Evolutionary conservation across 2,888 invertebrate genomes (phyloP), one percentile per base, ranked within the genome.

Genomic region (Trilocha varians): DNA sequence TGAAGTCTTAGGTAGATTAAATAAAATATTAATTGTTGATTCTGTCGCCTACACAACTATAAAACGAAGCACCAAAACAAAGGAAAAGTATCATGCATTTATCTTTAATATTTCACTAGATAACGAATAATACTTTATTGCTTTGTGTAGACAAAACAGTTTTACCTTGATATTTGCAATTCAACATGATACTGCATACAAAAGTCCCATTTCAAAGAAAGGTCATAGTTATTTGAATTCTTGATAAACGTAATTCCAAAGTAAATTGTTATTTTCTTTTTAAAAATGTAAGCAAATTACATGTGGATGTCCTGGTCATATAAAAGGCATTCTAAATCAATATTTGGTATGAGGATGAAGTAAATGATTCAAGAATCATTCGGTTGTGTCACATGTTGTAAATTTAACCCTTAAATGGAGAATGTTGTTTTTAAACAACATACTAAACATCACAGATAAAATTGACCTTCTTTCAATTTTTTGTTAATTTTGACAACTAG

Each of bases 131-230:
- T 3, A 25, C 25, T 6, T 9, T 9, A 9, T 9, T 11, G 11
- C 25, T 9, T 25, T 11, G 11, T 25, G 11, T 11, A 25, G 11
- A 25, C 8, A 9, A 25, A 25, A 25, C n/a, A n/a, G n/a, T 25
- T 6, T 25, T 25, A 25, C 25, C 25, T 25, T 6, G 6, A 25
- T 25, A 5, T 25, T 25, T 25, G 25, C 11, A 9, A 25, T 4
- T 25, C 8, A 25, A 25, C 11, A 9, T 25, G 25, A 25, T 25
- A 25, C 11, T 11, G 25, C 25, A 9, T 25, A n/a, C n/a, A n/a
- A n/a, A 25, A 32, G 34, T 8, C 38, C n/a, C 8, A 15, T 45
- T 17, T 45, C 40, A 42, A 37, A 38, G 37, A 14, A 38, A 34
- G 35, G 39, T 25, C 36, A 35, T 14, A 35, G 17, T 25, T 25